Conservation (phyloP, 2,113 vertebrate genomes). For the Galbula dea region DNA sequence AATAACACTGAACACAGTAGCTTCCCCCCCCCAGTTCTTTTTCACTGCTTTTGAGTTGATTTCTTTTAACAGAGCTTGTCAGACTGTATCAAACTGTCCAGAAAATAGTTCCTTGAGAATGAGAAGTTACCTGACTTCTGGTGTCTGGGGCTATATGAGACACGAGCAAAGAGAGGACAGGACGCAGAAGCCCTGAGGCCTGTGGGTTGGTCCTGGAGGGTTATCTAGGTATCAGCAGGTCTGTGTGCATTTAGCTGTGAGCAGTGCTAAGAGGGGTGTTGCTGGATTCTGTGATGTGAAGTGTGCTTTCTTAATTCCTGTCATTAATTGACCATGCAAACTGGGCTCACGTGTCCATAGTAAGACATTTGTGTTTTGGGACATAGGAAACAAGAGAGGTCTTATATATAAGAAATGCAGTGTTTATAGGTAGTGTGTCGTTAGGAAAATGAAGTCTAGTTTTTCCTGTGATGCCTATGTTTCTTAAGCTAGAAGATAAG, state of each 20-base stretch:
- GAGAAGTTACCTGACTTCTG: neutral
- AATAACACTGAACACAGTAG: neutral
- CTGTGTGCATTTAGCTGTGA: neutral
- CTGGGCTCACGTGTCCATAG: neutral
- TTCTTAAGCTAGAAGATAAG: neutral
- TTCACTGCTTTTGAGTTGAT: neutral
- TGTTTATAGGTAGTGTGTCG: neutral
- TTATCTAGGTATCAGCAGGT: neutral
- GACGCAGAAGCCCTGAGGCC: neutral
- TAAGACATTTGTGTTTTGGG: neutral
- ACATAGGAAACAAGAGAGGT: neutral
- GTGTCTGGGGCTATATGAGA: neutral
- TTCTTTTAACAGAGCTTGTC: neutral
- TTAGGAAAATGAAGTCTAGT: neutral
- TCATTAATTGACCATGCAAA: neutral
- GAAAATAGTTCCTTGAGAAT: neutral
- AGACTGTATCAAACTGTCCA: neutral
- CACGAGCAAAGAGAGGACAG: neutral
- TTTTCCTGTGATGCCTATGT: neutral
- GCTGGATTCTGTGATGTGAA: neutral
- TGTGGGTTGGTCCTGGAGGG: neutral
- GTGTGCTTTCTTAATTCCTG: neutral
- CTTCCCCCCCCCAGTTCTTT: neutral
- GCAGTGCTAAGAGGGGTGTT: neutral
- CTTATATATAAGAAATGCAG: neutral